Evolutionary conservation across 2,888 invertebrate species (phyloP), one percentile per base, ranked within the genome.

Genomic region (Dryobota labecula): DNA sequence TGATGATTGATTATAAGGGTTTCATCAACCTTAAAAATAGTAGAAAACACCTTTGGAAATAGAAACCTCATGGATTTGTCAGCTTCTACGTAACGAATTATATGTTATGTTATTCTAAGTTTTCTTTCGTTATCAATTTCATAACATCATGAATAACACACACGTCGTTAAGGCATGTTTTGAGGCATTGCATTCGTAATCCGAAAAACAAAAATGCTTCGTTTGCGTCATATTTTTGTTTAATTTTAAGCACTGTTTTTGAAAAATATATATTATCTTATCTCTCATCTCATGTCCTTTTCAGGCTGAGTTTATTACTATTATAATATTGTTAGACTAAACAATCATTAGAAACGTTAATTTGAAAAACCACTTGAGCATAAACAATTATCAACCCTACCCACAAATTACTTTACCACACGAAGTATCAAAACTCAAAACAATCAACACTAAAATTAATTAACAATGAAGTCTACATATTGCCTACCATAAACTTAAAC

Each of bases 371-470:
- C 7, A 36, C 7, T 36, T 5, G 2, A 71, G 15, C 5, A 15
- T 9, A 30, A 30, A 60, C n/a, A n/a, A n/a, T 60, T 15, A 18
- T 20, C 13, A 20, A 41, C 24, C 24, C 15, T 7, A 33, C 18
- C 27, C 45, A n/a, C 27, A 57, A 54, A 76, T 70, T 41, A 54
- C 11, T 2, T 41, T 9, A 47, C 45, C 41, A 24, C 2, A 20
- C 13, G 43, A 24, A 20, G 11, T 71, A 49, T 36, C 27, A 43
- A 38, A 77, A 73, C 62, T 58, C 15, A 30, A 53, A 68, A 68
- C 63, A 72, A 51, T 82, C 15, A 54, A 66, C 41, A 64, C 36
- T 60, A 11, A 70, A 83, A 64, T 82, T 76, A 83, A 80, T 83
- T 83, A 76, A 68, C 27, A 58, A 41, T 58, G 9, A 49, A 64